These are phyloP conservation scores for Melanocharis versteri DNA, from an alignment of 2,113 vertebrate species.

Conservation along the genomic window DNA sequence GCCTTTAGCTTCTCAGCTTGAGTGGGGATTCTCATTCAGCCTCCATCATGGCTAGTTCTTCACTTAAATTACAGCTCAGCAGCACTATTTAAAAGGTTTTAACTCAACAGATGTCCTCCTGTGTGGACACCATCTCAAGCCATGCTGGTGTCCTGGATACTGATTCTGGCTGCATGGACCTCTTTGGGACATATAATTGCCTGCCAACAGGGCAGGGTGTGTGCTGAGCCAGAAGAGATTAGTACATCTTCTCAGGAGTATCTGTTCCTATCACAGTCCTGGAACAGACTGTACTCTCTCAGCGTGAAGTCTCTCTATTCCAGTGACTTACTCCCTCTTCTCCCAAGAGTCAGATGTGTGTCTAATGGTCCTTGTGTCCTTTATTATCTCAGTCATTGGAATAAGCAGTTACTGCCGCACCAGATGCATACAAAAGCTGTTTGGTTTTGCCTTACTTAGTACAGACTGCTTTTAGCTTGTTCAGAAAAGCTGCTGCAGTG, in stretches of 20 bases:
- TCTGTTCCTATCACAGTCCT: not conserved
- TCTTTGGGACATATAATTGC: not conserved
- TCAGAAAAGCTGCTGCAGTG: not conserved
- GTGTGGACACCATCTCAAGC: not conserved
- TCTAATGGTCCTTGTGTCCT: not conserved
- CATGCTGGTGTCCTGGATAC: not conserved
- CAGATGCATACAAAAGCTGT: not conserved
- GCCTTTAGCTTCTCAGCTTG: constrained; percentile 11
- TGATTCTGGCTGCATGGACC: not conserved
- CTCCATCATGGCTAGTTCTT: not conserved
- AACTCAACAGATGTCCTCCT: not conserved
- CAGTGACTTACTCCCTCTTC: not conserved
- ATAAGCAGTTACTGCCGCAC: not conserved
- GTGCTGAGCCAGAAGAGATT: not conserved
- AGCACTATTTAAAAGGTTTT: not conserved
- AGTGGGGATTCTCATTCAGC: constrained; percentile 1
- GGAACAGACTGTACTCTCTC: not conserved
- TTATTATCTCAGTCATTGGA: not conserved
- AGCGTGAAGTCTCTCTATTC: not conserved
- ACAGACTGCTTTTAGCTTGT: not conserved
- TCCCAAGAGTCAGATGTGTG: not conserved
- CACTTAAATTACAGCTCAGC: constrained; percentile 20
- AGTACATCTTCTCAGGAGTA: not conserved
- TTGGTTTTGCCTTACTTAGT: not conserved
- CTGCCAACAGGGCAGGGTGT: not conserved